A percentile compares a stretch with the other conserved stretches of the same genome.
phyloP scores from a whole-genome alignment of 2,888 invertebrate species.

The Harpalus rufipes region DNA sequence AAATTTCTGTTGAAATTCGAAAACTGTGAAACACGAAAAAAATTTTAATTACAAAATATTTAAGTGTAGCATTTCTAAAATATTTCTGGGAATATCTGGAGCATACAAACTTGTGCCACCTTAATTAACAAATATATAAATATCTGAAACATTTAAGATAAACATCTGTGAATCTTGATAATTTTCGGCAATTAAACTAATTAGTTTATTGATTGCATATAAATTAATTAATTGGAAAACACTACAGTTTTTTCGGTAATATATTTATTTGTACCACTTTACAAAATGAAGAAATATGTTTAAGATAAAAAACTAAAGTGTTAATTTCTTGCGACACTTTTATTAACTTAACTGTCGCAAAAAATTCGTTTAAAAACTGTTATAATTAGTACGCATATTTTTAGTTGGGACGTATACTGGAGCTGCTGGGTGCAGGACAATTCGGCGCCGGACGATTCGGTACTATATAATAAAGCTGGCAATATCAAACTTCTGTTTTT shows the following conservation, averaged over 20 bases:
- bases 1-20: background rate
- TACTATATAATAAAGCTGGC: too few species aligned
- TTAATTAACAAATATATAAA: constrained; percentile 43
- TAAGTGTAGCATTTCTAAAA: constrained; percentile 20
- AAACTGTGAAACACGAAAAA: constrained; percentile 23
- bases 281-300: background rate
- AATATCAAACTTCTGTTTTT: too few species aligned
- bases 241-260: background rate
- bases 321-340: background rate
- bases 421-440: too few species aligned
- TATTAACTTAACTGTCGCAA: constrained; percentile 1
- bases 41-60: constrained; percentile 32
- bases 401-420: background rate
- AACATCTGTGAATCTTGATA: constrained; percentile 18
- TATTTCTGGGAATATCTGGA: constrained; percentile 18
- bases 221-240: background rate
- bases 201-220: constrained; percentile 36
- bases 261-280: constrained; percentile 3
- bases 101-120: constrained; percentile 20
- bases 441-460: too few species aligned
- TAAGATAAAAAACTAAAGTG: background rate
- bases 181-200: constrained; percentile 36
- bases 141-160: constrained; percentile 31
- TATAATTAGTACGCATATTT: background rate
- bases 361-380: background rate